Evolutionary conservation across 2,888 invertebrate genomes (phyloP).

Genomic region (Phymatocera aterrima): DNA sequence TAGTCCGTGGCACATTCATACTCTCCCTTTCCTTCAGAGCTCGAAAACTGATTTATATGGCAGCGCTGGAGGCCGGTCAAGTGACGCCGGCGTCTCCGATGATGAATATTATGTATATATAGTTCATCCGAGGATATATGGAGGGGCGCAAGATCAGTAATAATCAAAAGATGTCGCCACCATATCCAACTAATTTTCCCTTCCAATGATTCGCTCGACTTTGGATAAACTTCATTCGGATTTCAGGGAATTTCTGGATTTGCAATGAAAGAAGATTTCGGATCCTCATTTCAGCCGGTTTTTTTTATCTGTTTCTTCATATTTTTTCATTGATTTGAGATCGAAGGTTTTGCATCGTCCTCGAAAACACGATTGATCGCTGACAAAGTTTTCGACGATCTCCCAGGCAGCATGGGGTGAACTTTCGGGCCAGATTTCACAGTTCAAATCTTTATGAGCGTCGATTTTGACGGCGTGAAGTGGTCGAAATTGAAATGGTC

Average conservation of each 20-base stretch:
- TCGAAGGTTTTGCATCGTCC: too few species aligned
- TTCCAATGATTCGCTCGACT: not conserved
- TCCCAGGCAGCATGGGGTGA: too few species aligned
- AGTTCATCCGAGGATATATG: not conserved
- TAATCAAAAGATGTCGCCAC: constrained; percentile 38
- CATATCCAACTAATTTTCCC: not conserved
- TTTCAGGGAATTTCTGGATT: not conserved
- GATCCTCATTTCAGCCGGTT: too few species aligned
- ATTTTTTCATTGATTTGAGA: too few species aligned
- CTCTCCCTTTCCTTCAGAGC: not conserved
- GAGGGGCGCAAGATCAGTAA: not conserved
- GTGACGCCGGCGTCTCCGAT: constrained; percentile 18
- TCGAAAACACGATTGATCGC: too few species aligned
- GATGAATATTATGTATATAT: not conserved
- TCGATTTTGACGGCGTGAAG: too few species aligned
- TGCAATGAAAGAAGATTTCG: not conserved
- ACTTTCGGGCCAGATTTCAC: too few species aligned
- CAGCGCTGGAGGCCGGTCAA: constrained; percentile 7
- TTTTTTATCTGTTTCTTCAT: too few species aligned
- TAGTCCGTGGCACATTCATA: constrained; percentile 45
- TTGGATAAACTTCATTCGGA: not conserved
- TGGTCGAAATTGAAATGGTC: too few species aligned
- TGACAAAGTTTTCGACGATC: too few species aligned
- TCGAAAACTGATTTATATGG: not conserved
- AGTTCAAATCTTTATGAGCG: too few species aligned